A percentile compares a stretch with the other conserved stretches of the same genome.
Conservation (phyloP, 2,113 vertebrate species). For the Grantiella picta region DNA sequence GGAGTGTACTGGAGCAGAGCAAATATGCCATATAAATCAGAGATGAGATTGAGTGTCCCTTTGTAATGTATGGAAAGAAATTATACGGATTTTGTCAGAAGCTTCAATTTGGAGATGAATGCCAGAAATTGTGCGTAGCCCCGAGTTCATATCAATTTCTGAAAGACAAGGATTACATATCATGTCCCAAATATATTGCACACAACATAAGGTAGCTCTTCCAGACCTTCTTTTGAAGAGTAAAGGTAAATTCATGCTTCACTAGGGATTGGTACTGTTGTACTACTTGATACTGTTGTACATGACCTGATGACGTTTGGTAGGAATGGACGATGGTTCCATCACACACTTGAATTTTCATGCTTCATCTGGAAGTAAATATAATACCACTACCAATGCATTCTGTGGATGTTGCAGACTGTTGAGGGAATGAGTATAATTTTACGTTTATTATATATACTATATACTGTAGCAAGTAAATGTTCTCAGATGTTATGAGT, state of each 20-base stretch:
- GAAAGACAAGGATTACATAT: background rate
- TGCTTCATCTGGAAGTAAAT: background rate
- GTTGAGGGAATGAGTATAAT: background rate
- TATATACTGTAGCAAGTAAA: background rate
- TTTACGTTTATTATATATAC: background rate
- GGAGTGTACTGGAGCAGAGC: background rate
- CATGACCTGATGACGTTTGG: background rate
- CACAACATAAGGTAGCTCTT: background rate
- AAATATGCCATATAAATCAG: background rate
- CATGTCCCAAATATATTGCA: background rate
- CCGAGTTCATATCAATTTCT: background rate
- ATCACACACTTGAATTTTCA: background rate
- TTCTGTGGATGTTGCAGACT: background rate
- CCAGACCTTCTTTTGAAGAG: background rate
- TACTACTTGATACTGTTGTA: accelerated
- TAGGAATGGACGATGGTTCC: background rate
- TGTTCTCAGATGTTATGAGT: background rate
- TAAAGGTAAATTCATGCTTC: background rate
- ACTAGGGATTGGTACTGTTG: background rate
- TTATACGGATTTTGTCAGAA: background rate
- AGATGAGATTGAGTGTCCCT: background rate
- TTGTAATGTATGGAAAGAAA: background rate
- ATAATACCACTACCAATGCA: background rate
- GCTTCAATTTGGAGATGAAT: background rate
- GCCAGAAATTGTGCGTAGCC: background rate